Percentiles rank a stretch among this genome's conserved stretches.
phyloP scores from a whole-genome alignment of 2,888 invertebrate species.

The Piscicola geometra region DNA sequence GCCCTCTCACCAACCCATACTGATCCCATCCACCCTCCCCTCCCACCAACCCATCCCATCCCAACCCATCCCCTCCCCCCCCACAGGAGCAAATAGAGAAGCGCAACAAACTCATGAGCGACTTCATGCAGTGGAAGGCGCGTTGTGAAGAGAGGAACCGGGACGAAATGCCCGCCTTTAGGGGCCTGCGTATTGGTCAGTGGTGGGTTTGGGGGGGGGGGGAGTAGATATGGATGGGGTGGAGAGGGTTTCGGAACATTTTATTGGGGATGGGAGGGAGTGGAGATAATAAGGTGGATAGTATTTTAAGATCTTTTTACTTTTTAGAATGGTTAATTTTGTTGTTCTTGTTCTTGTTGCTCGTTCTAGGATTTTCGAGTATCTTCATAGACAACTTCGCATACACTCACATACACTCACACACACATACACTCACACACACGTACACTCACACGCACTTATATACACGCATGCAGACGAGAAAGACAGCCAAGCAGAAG shows the following conservation, averaged over 20 bases:
- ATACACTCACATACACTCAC: too few species aligned
- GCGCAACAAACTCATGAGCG: conserved; percentile 9
- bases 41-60: not conserved
- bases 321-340: too few species aligned
- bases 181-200: conserved; percentile 82
- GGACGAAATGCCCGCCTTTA: conserved; percentile 69
- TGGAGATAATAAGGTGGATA: not conserved
- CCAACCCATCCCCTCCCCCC: not conserved
- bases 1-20: too few species aligned
- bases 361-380: too few species aligned
- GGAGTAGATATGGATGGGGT: not conserved
- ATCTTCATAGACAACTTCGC: too few species aligned
- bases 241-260: too few species aligned
- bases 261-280: too few species aligned
- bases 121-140: conserved; percentile 73
- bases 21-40: too few species aligned
- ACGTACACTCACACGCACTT: too few species aligned
- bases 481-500: conserved; percentile 82
- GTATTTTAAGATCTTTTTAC: not conserved
- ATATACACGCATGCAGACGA: conserved; percentile 78
- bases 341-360: too few species aligned
- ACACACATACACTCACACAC: too few species aligned
- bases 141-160: conserved; percentile 70
- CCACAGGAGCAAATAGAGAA: not conserved
- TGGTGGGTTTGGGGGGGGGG: conserved; percentile 45